These are phyloP conservation scores for Acronicta leporina DNA, from an alignment of 2,888 invertebrate species.

Conservation along the genomic window DNA sequence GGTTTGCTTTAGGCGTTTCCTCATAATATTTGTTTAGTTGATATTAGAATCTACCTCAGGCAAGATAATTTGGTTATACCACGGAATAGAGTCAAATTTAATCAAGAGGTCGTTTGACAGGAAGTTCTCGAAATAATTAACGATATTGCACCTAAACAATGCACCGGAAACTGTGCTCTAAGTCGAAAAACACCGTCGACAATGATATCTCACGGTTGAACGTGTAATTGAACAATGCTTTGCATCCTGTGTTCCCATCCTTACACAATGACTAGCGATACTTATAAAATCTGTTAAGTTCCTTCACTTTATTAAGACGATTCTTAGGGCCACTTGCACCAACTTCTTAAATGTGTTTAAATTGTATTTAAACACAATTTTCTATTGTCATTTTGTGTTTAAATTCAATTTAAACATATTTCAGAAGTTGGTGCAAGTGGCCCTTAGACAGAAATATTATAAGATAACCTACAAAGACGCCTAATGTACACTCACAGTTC, in stretches of 20 bases:
- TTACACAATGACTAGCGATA: constrained; percentile 35
- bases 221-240: constrained; percentile 65
- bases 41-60: constrained; percentile 4
- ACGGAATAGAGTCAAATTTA: constrained; percentile 29
- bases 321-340: too few relatives aligned
- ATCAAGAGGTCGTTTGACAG: constrained; percentile 42
- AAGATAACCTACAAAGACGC: too few relatives aligned
- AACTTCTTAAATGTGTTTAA: too few relatives aligned
- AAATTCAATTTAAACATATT: too few relatives aligned
- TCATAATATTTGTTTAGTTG: background rate
- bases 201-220: constrained; percentile 69
- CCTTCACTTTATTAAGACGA: constrained; percentile 11
- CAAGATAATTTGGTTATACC: constrained; percentile 21
- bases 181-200: constrained; percentile 52
- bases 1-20: background rate
- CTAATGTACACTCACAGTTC: too few relatives aligned
- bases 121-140: constrained; percentile 52
- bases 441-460: too few relatives aligned
- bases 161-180: constrained; percentile 58
- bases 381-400: too few relatives aligned
- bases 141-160: constrained; percentile 55
- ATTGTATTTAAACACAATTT: too few relatives aligned
- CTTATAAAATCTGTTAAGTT: constrained; percentile 24
- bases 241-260: constrained; percentile 60
- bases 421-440: too few relatives aligned